phyloP scores from a whole-genome alignment of 2,888 invertebrate genomes.

The Heliothis peltigera region DNA sequence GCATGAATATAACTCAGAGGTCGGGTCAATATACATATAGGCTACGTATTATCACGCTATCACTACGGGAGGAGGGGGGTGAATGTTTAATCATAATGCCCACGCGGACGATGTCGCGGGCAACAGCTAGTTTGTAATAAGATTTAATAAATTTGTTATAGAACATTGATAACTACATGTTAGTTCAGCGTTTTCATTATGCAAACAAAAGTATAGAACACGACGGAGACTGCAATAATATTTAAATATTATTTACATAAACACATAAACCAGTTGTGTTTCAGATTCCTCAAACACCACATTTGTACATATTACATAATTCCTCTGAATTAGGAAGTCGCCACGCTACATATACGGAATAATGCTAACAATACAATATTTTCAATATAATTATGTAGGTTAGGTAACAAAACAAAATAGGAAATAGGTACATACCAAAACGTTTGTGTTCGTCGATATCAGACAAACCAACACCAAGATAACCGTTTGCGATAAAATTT shows the following conservation, averaged over 20 bases:
- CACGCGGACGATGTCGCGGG: too few relatives aligned
- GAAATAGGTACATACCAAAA: slow-evolving; percentile 58
- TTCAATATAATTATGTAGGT: slow-evolving; percentile 52
- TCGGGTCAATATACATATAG: too few relatives aligned
- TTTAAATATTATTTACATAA: slow-evolving; percentile 20
- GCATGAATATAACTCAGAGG: too few relatives aligned
- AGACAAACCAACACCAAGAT: slow-evolving; percentile 68
- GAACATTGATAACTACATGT: too few relatives aligned
- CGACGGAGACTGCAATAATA: not conserved
- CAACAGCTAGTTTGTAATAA: too few relatives aligned
- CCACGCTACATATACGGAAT: slow-evolving; percentile 22
- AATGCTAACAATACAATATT: slow-evolving; percentile 23
- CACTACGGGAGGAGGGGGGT: too few relatives aligned
- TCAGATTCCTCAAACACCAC: slow-evolving; percentile 8
- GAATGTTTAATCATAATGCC: too few relatives aligned
- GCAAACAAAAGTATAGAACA: not conserved
- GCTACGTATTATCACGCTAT: too few relatives aligned
- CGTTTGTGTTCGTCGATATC: slow-evolving; percentile 64
- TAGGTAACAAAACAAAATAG: slow-evolving; percentile 61
- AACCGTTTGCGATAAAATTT: slow-evolving; percentile 76
- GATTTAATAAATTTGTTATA: too few relatives aligned
- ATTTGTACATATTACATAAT: slow-evolving; percentile 35
- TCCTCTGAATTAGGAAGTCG: slow-evolving; percentile 16
- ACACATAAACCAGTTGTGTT: slow-evolving; percentile 13
- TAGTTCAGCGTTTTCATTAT: too few relatives aligned